Base-by-base conservation (phyloP, 2,797 vertebrate species). In the Chrosomus eos region DNA sequence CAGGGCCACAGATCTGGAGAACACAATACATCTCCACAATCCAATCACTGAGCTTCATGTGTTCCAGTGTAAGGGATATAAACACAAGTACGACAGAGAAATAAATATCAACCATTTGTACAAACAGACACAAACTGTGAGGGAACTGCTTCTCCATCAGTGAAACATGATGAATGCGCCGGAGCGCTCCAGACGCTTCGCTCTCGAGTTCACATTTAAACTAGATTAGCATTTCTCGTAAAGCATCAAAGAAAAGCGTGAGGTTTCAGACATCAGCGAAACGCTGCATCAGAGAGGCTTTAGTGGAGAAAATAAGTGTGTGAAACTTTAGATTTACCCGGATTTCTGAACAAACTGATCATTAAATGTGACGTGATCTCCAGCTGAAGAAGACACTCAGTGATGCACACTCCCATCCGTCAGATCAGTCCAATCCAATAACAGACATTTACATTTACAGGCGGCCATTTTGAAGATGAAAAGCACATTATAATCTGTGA, bases 1-100 rank as follows among this genome's bases (percentile, higher is more conserved):
- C n/a, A 21, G 88, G 33, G 88, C 90, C 90, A 85, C 88, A 86
- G 92, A 89, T 90, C 91, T 91, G 85, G 85, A 90, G 82, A 91
- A 83, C 68, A 87, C 87, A 86, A 88, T 87, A 89, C 90, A 81
- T 89, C 90, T 84, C 38, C 21, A 73, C 76, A 91, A 86, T 86
- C 86, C 85, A 88, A 89, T 91, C 91, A 91, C 90, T 85, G 89
- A 88, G 78, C 38, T 75, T 40, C 72, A 21, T 74, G n/a, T 68
- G 82, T 40, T 45, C 62, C 28, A n/a, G 55, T 38, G 31, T 23
- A 77, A n/a, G 70, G 45, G 51, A 40, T 75, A 75, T 43, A 16
- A 72, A 72, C 73, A 87, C 83, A 45, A 60, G 86, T 55, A 0
- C 40, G 64, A 28, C 73, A 13, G 36, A 74, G 81, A 80, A 48